Evolutionary conservation across 2,113 vertebrate genomes (phyloP).

Genomic region (Pyxicephalus adspersus): DNA sequence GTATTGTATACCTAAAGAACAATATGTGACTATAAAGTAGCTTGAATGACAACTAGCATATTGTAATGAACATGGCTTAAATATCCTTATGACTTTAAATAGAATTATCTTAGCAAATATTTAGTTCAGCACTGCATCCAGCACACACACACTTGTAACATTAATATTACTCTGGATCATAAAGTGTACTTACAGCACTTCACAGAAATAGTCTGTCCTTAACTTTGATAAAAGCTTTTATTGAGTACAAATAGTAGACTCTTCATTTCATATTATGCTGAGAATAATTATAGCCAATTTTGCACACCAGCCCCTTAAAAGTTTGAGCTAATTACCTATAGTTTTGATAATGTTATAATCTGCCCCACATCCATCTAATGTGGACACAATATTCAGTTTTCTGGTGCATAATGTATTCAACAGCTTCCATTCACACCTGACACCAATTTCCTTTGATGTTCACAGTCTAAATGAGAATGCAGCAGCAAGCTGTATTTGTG

Average conservation of each 20-base stretch:
- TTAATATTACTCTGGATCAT: conserved; percentile 17
- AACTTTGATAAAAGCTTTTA: conserved; percentile 38
- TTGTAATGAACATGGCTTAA: neutral
- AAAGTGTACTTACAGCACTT: conserved; percentile 26
- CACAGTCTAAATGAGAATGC: conserved; percentile 82
- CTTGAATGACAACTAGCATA: neutral
- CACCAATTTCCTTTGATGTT: conserved; percentile 90
- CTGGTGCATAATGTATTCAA: conserved; percentile 78
- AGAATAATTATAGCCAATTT: conserved; percentile 60
- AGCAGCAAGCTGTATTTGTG: conserved; percentile 83
- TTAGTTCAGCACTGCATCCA: conserved; percentile 17
- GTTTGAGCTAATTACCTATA: conserved; percentile 82
- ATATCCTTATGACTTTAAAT: neutral
- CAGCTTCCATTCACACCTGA: conserved; percentile 87
- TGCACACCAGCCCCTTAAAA: conserved; percentile 75
- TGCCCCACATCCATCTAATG: conserved; percentile 76
- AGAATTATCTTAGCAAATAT: neutral
- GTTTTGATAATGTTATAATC: conserved; percentile 82
- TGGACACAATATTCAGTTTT: conserved; percentile 75
- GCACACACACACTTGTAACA: neutral
- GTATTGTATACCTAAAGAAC: neutral
- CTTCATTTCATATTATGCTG: conserved; percentile 44
- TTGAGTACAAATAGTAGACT: conserved; percentile 40
- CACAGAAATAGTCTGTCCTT: conserved; percentile 38
- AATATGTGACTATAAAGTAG: neutral